phyloP scores from a whole-genome alignment of 2,888 invertebrate species.

The Cephalotes varians region DNA sequence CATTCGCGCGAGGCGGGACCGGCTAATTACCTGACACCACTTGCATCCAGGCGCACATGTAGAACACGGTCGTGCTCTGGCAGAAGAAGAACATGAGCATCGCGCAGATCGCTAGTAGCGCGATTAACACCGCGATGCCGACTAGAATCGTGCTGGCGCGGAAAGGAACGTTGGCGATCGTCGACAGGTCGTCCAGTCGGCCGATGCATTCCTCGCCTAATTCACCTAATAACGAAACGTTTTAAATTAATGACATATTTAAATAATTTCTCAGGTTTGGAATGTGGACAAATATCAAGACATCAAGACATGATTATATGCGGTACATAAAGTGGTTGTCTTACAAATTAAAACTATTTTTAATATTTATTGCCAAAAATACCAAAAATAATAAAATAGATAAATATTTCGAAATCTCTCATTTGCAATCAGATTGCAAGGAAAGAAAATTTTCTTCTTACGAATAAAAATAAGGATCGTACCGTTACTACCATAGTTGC shows the following conservation, averaged over 20 bases:
- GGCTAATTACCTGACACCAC: constrained; percentile 94
- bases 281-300: background rate
- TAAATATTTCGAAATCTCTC: background rate
- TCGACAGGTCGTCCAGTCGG: constrained; percentile 92
- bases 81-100: constrained; percentile 97
- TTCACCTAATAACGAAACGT: constrained; percentile 86
- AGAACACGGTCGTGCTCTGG: constrained; percentile 96
- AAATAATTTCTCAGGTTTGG: background rate
- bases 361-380: background rate
- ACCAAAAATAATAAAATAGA: background rate
- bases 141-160: constrained; percentile 95
- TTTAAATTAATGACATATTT: background rate
- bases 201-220: constrained; percentile 94
- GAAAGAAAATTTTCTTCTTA: background rate
- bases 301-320: background rate
- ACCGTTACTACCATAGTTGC: constrained; percentile 87
- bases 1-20: background rate
- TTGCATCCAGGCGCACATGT: constrained; percentile 98
- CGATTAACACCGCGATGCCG: constrained; percentile 93
- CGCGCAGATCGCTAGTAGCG: constrained; percentile 94
- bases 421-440: background rate
- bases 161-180: constrained; percentile 94
- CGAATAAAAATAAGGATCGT: constrained; percentile 27
- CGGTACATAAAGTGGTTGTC: background rate
- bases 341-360: background rate